Base-by-base conservation (phyloP, 2,797 vertebrate genomes). In the Serranus cabrilla region DNA sequence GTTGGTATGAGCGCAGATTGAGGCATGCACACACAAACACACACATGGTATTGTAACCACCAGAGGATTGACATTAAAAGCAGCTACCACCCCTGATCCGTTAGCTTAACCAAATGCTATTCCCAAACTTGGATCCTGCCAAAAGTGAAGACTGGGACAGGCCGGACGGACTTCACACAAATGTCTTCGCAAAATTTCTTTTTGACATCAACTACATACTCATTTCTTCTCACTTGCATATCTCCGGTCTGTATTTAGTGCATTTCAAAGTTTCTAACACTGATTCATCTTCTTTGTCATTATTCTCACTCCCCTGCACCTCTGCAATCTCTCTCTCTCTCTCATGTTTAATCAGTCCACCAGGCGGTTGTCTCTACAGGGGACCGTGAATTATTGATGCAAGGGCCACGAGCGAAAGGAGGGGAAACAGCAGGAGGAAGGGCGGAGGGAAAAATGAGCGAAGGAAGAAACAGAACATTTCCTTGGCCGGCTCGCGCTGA, bases 381-480 rank as follows among this genome's bases (percentile, higher is more conserved):
- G 81, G 83, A 80, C 49, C 63, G 83, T 94, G 90, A 93, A 94
- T 93, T 93, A 94, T 94, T 93, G 89, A 94, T 93, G 80, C 72
- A 45, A 18, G 56, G 63, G 78, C 86, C 87, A 82, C 8, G 31
- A 87, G 72, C 61, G 79, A 72, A 75, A 68, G 59, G 62, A 64
- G 71, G 75, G 49, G 76, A 75, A 82, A 74, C 74, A 78, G 85
- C 76, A 71, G 77, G 78, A 77, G 70, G 76, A 55, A 72, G 51
- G 60, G 69, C 31, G 23, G 71, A 74, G 59, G 51, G 45, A 21
- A 54, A 65, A 70, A 70, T 16, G 58, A 78, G 70, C n/a, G 37
- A 71, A 61, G 60, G 60, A 37, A 78, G 63, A 76, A 76, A 77
- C 21, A 74, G 81, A 82, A 66, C 65, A 81, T 81, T 78, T 84